Percentiles rank a stretch among this genome's conserved stretches.
Evolutionary conservation across 2,888 invertebrate genomes (phyloP).

Genomic region (Lasius fuliginosus): DNA sequence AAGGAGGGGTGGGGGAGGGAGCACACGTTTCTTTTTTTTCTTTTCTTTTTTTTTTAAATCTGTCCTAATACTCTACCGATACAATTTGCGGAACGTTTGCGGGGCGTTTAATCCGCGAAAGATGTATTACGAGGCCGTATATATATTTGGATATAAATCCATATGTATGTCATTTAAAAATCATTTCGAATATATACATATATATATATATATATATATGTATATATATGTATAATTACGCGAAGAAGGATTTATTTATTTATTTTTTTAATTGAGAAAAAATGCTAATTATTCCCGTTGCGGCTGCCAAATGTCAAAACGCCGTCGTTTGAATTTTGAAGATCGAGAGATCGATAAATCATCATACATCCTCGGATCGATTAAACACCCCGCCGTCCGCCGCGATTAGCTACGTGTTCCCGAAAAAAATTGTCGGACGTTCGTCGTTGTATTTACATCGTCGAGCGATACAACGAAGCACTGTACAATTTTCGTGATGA

Average conservation of each 20-base stretch:
- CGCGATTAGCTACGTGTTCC: slow-evolving; percentile 41
- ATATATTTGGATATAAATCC: slow-evolving; percentile 4
- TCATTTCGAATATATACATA: neutral
- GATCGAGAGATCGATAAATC: neutral
- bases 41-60: neutral
- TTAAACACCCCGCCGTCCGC: slow-evolving; percentile 25
- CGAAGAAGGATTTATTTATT: too few relatives aligned
- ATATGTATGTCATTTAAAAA: neutral
- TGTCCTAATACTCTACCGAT: slow-evolving; percentile 67
- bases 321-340: neutral
- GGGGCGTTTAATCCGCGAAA: slow-evolving; percentile 37
- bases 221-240: too few relatives aligned
- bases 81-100: slow-evolving; percentile 11
- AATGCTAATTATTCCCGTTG: neutral
- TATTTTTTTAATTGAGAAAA: neutral
- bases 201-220: neutral
- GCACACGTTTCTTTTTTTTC: slow-evolving; percentile 50
- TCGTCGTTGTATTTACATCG: slow-evolving; percentile 54
- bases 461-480: slow-evolving; percentile 42
- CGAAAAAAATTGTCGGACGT: slow-evolving; percentile 46
- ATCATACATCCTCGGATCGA: neutral
- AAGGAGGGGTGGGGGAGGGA: neutral
- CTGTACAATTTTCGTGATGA: slow-evolving; percentile 37
- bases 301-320: neutral
- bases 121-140: slow-evolving; percentile 31